These are phyloP conservation scores for Drosophila kanapiae DNA, from an alignment of 1,140 invertebrate genomes.

Conservation along the genomic window DNA sequence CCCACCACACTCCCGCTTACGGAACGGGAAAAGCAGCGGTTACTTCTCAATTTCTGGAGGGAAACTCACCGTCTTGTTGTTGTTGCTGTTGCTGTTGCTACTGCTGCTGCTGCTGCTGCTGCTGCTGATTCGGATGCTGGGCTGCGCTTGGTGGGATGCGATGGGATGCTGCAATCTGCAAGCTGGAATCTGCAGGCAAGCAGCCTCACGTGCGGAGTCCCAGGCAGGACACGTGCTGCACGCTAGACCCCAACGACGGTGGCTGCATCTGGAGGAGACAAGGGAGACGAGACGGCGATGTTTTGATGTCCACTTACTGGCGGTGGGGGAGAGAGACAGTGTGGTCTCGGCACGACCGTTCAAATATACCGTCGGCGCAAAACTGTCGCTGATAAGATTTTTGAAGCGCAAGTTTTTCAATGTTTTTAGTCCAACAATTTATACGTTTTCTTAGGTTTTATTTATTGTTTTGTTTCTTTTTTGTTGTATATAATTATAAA, in stretches of 20 bases:
- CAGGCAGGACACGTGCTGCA: constrained; percentile 26
- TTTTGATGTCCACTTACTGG: neutral
- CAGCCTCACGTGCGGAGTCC: constrained; percentile 25
- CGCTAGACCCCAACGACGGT: neutral
- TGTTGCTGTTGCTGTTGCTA: neutral
- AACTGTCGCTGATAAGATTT: neutral
- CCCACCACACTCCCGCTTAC: neutral
- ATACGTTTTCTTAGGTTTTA: no score
- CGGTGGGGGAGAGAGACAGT: neutral
- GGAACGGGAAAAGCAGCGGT: neutral
- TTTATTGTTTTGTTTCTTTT: neutral
- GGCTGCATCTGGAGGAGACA: constrained; percentile 22
- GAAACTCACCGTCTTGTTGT: constrained; percentile 25
- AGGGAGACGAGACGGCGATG: neutral
- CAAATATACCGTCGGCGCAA: constrained; percentile 4
- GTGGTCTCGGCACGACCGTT: constrained; percentile 1
- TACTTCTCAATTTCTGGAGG: neutral
- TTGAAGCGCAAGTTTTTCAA: neutral
- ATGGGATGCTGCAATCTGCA: constrained; percentile 1
- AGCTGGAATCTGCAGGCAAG: neutral
- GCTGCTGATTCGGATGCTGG: constrained; percentile 7
- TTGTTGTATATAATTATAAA: no score
- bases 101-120: neutral
- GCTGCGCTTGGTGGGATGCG: constrained; percentile 2
- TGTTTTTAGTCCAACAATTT: neutral